phyloP scores from a whole-genome alignment of 2,113 vertebrate species.

The Ginglymostoma cirratum region DNA sequence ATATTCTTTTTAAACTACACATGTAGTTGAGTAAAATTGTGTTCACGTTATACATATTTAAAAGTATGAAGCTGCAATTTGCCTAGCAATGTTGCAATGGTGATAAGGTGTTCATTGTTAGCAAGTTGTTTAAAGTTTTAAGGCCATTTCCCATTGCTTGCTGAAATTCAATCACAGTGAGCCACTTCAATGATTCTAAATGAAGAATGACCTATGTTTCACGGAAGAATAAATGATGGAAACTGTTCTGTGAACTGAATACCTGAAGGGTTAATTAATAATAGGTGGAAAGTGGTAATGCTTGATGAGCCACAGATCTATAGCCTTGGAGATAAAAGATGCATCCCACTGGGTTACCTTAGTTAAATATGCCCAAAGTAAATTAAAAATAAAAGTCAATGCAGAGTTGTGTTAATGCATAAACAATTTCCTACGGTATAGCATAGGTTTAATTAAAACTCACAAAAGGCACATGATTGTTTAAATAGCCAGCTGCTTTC shows the following conservation, averaged over 20 bases:
- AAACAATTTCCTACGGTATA: conserved; percentile 13
- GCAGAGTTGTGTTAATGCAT: background rate
- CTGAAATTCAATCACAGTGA: background rate
- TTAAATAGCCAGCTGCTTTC: conserved; percentile 21
- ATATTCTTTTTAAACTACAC: background rate
- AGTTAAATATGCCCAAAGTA: background rate
- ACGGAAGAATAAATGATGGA: background rate
- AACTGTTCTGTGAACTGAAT: background rate
- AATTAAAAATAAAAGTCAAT: conserved; percentile 22
- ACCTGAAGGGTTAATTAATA: conserved; percentile 27
- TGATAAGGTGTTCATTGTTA: background rate
- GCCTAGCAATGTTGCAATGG: background rate
- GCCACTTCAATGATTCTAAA: background rate
- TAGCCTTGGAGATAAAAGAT: background rate
- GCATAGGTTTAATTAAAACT: conserved; percentile 10
- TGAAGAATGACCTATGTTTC: background rate
- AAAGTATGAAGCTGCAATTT: background rate
- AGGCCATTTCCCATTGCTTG: background rate
- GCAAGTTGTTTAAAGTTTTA: background rate
- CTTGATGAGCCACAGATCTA: background rate
- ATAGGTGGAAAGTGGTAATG: background rate
- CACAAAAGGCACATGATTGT: background rate
- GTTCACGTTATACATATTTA: background rate
- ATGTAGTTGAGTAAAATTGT: background rate
- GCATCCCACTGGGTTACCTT: background rate